phyloP scores from a whole-genome alignment of 2,113 vertebrate genomes.

The Phycodurus eques region DNA sequence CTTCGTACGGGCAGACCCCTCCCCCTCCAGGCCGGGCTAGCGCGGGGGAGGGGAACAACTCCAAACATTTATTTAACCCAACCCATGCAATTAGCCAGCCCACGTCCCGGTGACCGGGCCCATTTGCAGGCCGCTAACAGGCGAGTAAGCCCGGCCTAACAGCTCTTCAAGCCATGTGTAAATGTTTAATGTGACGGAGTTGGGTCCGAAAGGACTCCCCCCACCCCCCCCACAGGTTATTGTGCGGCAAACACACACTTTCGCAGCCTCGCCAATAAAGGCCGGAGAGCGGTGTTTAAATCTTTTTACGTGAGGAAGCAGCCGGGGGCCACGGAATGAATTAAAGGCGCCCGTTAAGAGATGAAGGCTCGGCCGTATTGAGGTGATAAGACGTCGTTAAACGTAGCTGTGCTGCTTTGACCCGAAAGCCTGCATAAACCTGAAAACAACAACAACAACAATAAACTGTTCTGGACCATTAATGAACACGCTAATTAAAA shows the following conservation, averaged over 20 bases:
- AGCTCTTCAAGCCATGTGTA: slow-evolving; percentile 62
- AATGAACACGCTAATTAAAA: not conserved
- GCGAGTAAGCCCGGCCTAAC: slow-evolving; percentile 65
- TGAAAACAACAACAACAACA: not conserved
- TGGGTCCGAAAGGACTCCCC: slow-evolving; percentile 36
- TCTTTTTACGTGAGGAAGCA: slow-evolving; percentile 46
- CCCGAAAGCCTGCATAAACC: not conserved
- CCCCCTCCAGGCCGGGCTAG: not conserved
- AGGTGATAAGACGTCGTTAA: slow-evolving; percentile 11
- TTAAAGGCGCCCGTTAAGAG: slow-evolving; percentile 25
- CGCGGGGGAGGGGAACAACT: slow-evolving; percentile 54
- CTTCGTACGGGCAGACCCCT: slow-evolving; percentile 34
- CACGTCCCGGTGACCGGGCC: slow-evolving; percentile 43
- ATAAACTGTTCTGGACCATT: not conserved
- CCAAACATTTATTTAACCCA: slow-evolving; percentile 78
- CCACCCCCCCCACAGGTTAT: not conserved
- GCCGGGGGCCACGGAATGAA: slow-evolving; percentile 34
- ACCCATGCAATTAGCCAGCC: slow-evolving; percentile 69
- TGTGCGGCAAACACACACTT: slow-evolving; percentile 61
- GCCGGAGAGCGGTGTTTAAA: slow-evolving; percentile 46
- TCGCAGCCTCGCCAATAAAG: slow-evolving; percentile 55
- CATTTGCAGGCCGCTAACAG: slow-evolving; percentile 48
- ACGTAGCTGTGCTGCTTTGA: slow-evolving; percentile 1
- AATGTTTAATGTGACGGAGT: slow-evolving; percentile 66
- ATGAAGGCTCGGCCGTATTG: slow-evolving; percentile 22